Percentiles rank a stretch among this genome's conserved stretches.
These are phyloP conservation scores for Odontamblyopus lacepedii DNA, from an alignment of 2,797 vertebrate species.

Conservation along the genomic window DNA sequence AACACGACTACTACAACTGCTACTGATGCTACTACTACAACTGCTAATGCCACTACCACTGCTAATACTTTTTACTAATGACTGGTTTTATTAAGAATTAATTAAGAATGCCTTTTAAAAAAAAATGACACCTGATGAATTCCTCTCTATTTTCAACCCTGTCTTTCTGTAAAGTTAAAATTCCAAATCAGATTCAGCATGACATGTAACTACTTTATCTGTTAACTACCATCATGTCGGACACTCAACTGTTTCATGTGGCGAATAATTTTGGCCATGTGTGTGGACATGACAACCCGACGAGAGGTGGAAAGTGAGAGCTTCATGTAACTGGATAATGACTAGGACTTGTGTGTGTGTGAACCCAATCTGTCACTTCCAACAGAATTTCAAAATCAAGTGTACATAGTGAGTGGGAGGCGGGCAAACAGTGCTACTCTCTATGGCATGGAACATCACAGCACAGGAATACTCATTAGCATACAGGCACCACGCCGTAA, in stretches of 20 bases:
- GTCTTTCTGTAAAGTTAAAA: background rate
- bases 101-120: too few relatives aligned
- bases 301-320: conserved; percentile 44
- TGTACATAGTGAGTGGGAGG: conserved; percentile 47
- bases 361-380: conserved; percentile 75
- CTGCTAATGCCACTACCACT: background rate
- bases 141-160: background rate
- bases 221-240: background rate
- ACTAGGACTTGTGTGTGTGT: conserved; percentile 61
- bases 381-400: conserved; percentile 57
- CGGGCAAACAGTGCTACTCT: conserved; percentile 41
- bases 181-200: background rate
- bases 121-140: background rate
- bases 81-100: too few relatives aligned
- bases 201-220: background rate
- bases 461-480: conserved; percentile 8
- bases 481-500: conserved; percentile 12
- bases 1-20: background rate
- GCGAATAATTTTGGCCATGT: background rate
- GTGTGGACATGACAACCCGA: conserved; percentile 32
- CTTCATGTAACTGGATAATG: conserved; percentile 50
- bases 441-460: conserved; percentile 16
- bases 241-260: conserved; percentile 8
- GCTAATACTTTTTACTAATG: background rate
- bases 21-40: too few relatives aligned